Base-by-base conservation (phyloP, 2,888 invertebrate species). In the Drosophila fungiperda region DNA sequence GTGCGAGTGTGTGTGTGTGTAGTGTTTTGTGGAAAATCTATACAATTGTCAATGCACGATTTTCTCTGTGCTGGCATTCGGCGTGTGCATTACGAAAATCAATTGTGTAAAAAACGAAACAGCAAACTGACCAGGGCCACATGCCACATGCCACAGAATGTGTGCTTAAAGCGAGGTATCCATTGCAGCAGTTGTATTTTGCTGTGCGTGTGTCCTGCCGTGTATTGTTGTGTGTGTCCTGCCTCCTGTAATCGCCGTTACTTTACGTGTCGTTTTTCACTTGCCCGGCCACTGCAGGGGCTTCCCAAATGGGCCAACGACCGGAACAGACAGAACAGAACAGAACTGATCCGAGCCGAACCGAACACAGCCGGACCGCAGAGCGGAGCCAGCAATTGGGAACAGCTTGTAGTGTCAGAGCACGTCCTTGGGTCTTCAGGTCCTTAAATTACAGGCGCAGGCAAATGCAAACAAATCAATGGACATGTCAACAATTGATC, bases 391-490 rank as follows among this genome's bases (percentile, higher is more conserved):
- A 38, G 38, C 17, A 8, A 38, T 38, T 38, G 17, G 38, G 17
- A 17, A 17, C 35, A 35, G 55, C 26, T 38, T 38, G 63, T 60
- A 70, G 49, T 77, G 66, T 48, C 87, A 81, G 87, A 91, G 90
- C 92, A 92, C 91, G 91, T 92, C 92, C 92, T 92, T 45, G 45
- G 45, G 45, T 45, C 15, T 15, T 45, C 3, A 91, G 90, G 91
- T 92, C 92, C 92, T 92, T 89, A 90, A 91, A 88, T 91, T 91
- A 90, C 92, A 90, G 54, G 53, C 65, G 40, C 63, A 50, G 58
- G 69, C 48, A 58, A 60, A 66, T 71, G 70, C 78, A 65, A 76
- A 71, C 74, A 76, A 76, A 68, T 68, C 62, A 72, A 68, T 65
- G 69, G 61, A 72, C 61, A 77, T 79, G 75, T 77, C 79, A 87